Conservation (phyloP, 2,113 vertebrate species). For the Panthera tigris region DNA sequence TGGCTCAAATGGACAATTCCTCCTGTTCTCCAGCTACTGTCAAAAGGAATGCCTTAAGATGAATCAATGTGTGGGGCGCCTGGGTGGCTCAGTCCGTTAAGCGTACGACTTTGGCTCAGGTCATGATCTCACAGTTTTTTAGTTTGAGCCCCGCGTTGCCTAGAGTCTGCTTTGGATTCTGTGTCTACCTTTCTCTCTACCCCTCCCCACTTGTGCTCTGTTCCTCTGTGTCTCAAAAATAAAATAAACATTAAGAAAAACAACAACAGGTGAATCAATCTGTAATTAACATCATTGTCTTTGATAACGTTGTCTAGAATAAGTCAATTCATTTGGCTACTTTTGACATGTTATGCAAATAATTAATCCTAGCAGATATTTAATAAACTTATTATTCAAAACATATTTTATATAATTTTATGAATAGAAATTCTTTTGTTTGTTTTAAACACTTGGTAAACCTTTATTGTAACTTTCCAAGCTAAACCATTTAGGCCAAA, state of each 20-base stretch:
- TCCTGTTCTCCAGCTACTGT: background rate
- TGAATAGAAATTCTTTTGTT: background rate
- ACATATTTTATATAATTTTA: background rate
- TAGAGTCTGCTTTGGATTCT: too few relatives aligned
- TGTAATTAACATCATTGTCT: background rate
- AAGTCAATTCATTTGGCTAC: background rate
- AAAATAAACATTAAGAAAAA: too few relatives aligned
- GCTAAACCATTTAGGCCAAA: background rate
- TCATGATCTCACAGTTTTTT: too few relatives aligned
- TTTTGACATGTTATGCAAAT: background rate
- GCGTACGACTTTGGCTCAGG: too few relatives aligned
- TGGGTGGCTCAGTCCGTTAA: too few relatives aligned
- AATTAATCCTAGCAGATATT: background rate
- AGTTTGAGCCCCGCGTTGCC: too few relatives aligned
- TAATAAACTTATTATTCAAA: background rate
- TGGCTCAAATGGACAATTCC: background rate
- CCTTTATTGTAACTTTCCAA: background rate
- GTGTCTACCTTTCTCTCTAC: too few relatives aligned
- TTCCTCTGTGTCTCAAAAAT: too few relatives aligned
- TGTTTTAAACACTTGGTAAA: background rate
- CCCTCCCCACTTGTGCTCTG: too few relatives aligned
- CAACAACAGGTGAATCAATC: background rate
- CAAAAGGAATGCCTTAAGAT: background rate
- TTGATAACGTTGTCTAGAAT: background rate
- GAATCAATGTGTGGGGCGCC: background rate